Evolutionary conservation across 2,113 vertebrate species (phyloP), one percentile per base, ranked within the genome.

Genomic region (Mormoops blainvillei): DNA sequence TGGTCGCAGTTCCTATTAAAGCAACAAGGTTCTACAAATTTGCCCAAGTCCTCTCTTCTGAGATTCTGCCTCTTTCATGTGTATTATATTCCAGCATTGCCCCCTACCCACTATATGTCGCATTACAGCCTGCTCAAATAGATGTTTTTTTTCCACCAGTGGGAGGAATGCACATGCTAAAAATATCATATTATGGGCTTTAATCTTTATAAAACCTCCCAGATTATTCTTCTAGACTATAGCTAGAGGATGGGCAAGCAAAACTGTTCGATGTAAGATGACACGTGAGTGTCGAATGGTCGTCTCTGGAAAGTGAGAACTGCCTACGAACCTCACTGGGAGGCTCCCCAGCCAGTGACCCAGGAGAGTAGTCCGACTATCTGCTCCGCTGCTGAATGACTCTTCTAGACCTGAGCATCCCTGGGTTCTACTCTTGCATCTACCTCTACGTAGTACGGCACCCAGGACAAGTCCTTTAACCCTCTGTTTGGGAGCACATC

Each of bases 1-100:
- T 54, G 43, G 31, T 28, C 16, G 19, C 43, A 12, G 7, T 12
- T 43, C 45, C 70, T 65, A 52, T 65, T 56, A 88, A 1, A 33
- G 33, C 45, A 45, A 82, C 52, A 43, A 78, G 65, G 16, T 54
- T 92, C 20, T 38, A 88, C 58, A 38, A 54, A 81, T 67, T 36
- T 78, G 70, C 38, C 58, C 33, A 61, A 16, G 33, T 28, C 33
- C 41, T 85, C 43, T 91, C 50, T 50, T 71, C 7, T 52, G 65
- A 1, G 86, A 94, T 58, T 7, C 68, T 50, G 48, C 19, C 70
- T 84, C 89, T 71, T 50, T 74, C 43, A 24, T n/a, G 4, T 5
- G 73, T 70, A 36, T 10, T 50, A 36, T 28, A 24, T 96, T 7
- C n/a, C 56, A 96, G 84, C 88, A 97, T 4, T 97, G 96, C 96